Conservation (phyloP, 2,797 vertebrate genomes). For the Perodicticus potto region DNA sequence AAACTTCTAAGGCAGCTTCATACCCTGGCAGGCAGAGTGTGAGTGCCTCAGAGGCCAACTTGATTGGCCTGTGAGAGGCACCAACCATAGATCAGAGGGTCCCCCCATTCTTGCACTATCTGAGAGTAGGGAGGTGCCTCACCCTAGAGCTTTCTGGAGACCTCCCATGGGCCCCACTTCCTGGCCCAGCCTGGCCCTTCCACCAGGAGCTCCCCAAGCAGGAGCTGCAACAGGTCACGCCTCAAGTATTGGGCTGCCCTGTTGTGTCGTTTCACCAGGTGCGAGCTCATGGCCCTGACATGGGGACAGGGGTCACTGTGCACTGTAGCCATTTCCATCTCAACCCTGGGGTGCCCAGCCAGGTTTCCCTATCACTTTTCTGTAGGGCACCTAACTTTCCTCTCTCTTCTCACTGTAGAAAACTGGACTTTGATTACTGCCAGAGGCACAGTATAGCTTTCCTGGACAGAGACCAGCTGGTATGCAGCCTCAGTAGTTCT, state of each 20-base stretch:
- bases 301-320: no score
- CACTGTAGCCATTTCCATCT: neutral
- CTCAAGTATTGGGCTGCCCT: no score
- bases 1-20: neutral
- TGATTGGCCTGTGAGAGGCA: no score
- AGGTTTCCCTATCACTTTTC: neutral
- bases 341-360: neutral
- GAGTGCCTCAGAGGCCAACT: neutral
- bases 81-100: no score
- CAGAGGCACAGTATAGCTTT: neutral
- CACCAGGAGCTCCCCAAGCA: neutral
- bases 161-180: neutral
- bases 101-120: neutral
- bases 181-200: neutral
- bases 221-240: no score
- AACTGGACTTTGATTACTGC: neutral
- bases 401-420: neutral
- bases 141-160: no score
- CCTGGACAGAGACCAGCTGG: neutral
- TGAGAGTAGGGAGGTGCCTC: neutral
- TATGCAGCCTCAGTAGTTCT: rapidly evolving
- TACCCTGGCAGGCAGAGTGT: neutral
- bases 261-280: no score
- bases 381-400: rapidly evolving
- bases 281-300: no score